Evolutionary conservation across 2,888 invertebrate genomes (phyloP).

Genomic region (Ophion slaviceki): DNA sequence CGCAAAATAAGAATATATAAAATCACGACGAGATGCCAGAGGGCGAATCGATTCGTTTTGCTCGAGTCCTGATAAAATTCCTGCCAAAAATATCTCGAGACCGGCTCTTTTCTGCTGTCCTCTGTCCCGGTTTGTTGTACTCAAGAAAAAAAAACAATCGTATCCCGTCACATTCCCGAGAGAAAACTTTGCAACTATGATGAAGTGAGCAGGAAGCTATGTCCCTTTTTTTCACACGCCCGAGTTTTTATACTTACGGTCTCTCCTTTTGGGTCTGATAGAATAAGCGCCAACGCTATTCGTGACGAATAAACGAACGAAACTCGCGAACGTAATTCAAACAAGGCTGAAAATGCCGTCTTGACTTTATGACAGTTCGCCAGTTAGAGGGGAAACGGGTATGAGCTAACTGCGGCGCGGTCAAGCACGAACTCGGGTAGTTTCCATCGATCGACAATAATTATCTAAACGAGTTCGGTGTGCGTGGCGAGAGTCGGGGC

Average conservation of each 20-base stretch:
- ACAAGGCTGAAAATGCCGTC: neutral
- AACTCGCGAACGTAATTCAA: neutral
- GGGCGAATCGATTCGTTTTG: constrained; percentile 59
- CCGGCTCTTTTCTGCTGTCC: constrained; percentile 18
- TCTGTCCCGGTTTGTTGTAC: constrained; percentile 40
- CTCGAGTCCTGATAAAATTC: constrained; percentile 59
- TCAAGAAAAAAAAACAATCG: constrained; percentile 11
- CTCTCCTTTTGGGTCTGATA: neutral
- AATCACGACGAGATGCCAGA: constrained; percentile 42
- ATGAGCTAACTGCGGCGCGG: constrained; percentile 47
- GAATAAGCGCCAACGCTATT: neutral
- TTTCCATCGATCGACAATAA: constrained; percentile 75
- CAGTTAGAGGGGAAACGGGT: constrained; percentile 26
- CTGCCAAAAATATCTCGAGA: constrained; percentile 44
- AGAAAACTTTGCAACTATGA: neutral
- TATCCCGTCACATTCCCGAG: neutral
- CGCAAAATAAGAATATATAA: constrained; percentile 45
- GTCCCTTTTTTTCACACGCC: neutral
- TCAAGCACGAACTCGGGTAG: constrained; percentile 59
- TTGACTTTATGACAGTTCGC: neutral
- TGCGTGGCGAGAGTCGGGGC: constrained; percentile 54
- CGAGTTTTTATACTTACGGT: neutral
- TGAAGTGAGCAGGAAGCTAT: neutral
- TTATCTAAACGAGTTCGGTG: constrained; percentile 75
- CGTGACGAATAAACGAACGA: neutral